These are phyloP conservation scores for Centropus unirufus DNA, from an alignment of 2,113 vertebrate genomes.

Conservation along the genomic window DNA sequence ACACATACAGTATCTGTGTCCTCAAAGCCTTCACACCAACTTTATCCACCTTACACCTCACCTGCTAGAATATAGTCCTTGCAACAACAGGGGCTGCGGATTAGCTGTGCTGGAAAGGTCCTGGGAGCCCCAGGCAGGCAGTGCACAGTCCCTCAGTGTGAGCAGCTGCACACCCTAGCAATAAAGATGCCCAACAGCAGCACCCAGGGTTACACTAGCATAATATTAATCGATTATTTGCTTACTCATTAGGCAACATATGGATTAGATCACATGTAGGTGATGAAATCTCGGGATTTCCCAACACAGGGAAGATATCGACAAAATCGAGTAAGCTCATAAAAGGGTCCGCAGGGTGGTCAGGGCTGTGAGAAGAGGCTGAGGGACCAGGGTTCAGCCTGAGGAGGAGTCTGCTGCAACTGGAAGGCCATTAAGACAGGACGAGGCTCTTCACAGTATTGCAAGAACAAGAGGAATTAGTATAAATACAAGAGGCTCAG, in stretches of 20 bases:
- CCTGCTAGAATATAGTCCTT: background rate
- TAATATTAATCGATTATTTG: background rate
- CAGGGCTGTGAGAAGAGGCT: background rate
- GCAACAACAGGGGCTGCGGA: background rate
- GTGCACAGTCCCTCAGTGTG: background rate
- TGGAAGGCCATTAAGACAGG: background rate
- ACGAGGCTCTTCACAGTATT: background rate
- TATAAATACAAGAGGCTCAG: background rate
- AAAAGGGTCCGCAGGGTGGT: background rate
- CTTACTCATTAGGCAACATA: fast-evolving
- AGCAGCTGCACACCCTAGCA: background rate
- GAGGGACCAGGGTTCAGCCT: background rate
- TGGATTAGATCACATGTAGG: background rate
- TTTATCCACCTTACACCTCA: background rate
- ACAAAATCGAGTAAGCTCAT: background rate
- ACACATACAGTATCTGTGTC: background rate
- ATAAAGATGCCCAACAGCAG: background rate
- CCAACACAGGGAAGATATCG: background rate
- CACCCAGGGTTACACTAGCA: background rate
- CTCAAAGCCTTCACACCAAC: background rate
- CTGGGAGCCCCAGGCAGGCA: background rate
- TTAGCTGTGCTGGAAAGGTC: background rate
- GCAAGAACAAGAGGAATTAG: background rate
- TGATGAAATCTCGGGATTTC: background rate
- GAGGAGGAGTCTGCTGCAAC: fast-evolving